These are phyloP conservation scores for Pollenia amentaria DNA, from an alignment of 2,888 invertebrate genomes.

Conservation along the genomic window DNA sequence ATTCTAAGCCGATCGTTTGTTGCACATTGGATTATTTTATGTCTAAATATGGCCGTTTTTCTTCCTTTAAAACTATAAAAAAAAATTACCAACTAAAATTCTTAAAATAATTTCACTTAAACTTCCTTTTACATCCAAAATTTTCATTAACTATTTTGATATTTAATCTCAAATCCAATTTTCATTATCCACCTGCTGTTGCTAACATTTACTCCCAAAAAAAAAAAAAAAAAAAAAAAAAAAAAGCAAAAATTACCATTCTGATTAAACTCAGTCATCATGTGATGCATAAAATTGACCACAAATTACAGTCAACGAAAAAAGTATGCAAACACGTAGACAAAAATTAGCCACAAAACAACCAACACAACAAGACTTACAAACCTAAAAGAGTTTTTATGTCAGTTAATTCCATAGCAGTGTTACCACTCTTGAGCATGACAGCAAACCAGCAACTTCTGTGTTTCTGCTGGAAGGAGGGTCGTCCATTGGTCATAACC, in stretches of 20 bases:
- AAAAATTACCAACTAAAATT: too few species aligned
- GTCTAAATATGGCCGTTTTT: too few species aligned
- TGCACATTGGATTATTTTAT: too few species aligned
- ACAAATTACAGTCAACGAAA: conserved; percentile 40
- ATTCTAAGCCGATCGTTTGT: too few species aligned
- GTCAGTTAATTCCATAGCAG: background rate
- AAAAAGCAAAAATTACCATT: conserved; percentile 15
- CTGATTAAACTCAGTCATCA: conserved; percentile 23
- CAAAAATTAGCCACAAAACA: conserved; percentile 63
- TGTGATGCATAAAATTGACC: conserved; percentile 45
- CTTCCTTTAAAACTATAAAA: too few species aligned
- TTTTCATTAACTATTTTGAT: too few species aligned
- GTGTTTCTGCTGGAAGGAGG: conserved; percentile 24
- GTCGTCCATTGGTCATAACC: conserved; percentile 18
- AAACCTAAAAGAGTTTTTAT: background rate
- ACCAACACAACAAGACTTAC: conserved; percentile 38
- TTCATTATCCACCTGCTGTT: background rate
- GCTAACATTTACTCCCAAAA: too few species aligned
- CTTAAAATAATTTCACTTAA: too few species aligned
- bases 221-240: background rate
- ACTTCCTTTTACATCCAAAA: too few species aligned
- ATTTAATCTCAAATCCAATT: background rate
- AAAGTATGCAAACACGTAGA: conserved; percentile 12
- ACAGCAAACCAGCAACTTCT: background rate
- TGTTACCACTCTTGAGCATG: background rate